Conservation (phyloP, 64 coral and sea anemone genomes). For the Hydrozoanthus tunicans region DNA sequence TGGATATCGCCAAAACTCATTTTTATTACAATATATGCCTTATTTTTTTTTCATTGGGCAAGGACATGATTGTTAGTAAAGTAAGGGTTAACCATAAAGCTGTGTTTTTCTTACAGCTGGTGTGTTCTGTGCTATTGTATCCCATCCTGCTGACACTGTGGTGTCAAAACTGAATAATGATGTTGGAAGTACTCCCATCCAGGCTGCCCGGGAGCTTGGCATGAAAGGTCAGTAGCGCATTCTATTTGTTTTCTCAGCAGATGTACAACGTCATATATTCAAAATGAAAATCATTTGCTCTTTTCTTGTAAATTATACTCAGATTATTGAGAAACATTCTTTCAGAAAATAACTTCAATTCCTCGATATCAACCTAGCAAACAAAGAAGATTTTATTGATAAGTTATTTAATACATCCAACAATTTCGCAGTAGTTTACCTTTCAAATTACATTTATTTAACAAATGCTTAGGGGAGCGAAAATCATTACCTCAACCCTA, state of each 20-base stretch:
- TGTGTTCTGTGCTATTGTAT: constrained; percentile 97
- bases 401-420: too few relatives aligned
- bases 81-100: not conserved
- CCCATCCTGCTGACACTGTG: constrained; percentile 99
- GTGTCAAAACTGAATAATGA: constrained; percentile 99
- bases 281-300: not conserved
- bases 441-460: too few relatives aligned
- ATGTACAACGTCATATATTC: not conserved
- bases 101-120: constrained; percentile 69
- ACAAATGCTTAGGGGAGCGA: too few relatives aligned
- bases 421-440: too few relatives aligned
- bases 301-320: too few relatives aligned
- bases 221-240: constrained; percentile 77
- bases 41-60: not conserved
- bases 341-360: too few relatives aligned
- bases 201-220: constrained; percentile 92
- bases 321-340: too few relatives aligned
- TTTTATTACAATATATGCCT: not conserved
- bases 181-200: constrained; percentile 87
- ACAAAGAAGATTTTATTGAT: too few relatives aligned
- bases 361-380: too few relatives aligned
- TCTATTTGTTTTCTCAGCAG: not conserved
- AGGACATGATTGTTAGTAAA: not conserved
- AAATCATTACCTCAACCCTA: too few relatives aligned
- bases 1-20: too few relatives aligned